Conservation (phyloP, 2,113 vertebrate genomes). For the Urocolius indicus region DNA sequence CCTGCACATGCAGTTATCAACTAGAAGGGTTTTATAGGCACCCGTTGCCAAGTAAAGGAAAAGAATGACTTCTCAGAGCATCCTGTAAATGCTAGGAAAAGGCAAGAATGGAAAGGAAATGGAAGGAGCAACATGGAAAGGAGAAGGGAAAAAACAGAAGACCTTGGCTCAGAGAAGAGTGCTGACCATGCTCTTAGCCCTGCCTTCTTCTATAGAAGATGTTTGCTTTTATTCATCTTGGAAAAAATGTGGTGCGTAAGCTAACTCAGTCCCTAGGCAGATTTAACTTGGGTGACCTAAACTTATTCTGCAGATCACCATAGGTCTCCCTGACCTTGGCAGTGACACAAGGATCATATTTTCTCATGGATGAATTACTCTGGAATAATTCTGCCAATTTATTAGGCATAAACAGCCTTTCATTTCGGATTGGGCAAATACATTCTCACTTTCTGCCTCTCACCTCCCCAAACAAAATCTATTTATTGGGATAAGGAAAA, state of each 20-base stretch:
- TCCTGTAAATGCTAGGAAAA: neutral
- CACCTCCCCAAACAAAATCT: slow-evolving; percentile 20
- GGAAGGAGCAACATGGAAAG: slow-evolving; percentile 34
- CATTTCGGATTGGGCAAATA: slow-evolving; percentile 31
- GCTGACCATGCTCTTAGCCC: neutral
- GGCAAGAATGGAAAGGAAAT: slow-evolving; percentile 32
- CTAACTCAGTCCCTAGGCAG: slow-evolving; percentile 32
- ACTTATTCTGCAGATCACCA: slow-evolving; percentile 39
- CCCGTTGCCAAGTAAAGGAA: neutral
- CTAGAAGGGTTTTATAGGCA: neutral
- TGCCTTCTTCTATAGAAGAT: slow-evolving; percentile 23
- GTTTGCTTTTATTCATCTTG: slow-evolving; percentile 57
- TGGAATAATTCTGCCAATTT: slow-evolving; percentile 64
- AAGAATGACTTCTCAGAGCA: neutral
- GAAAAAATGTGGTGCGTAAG: slow-evolving; percentile 43
- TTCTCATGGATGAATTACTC: slow-evolving; percentile 55
- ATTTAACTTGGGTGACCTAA: slow-evolving; percentile 59
- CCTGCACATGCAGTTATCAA: neutral
- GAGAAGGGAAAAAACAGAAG: slow-evolving; percentile 9
- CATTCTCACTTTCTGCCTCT: slow-evolving; percentile 31
- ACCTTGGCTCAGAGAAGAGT: neutral
- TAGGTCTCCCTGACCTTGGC: slow-evolving; percentile 64
- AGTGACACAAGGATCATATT: slow-evolving; percentile 56
- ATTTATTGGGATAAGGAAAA: slow-evolving; percentile 56
- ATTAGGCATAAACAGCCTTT: slow-evolving; percentile 64